Conservation (phyloP, 1,140 invertebrate species). For the Forficula auricularia region DNA sequence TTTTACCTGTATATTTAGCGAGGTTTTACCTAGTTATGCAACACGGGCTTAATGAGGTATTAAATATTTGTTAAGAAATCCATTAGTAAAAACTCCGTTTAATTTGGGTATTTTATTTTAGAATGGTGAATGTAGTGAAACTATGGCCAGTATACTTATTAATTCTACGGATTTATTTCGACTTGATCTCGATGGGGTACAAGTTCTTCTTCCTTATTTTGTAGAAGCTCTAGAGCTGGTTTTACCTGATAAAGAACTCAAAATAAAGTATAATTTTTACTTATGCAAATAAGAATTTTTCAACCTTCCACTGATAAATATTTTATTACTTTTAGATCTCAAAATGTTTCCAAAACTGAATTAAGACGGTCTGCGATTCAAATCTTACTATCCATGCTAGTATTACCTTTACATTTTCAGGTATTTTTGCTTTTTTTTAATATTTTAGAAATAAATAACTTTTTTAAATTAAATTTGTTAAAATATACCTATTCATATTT, state of each 20-base stretch:
- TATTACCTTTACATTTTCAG: constrained; percentile 79
- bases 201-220: constrained; percentile 75
- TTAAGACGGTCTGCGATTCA: constrained; percentile 78
- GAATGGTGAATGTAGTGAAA: constrained; percentile 45
- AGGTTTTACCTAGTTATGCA: constrained; percentile 84
- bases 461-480: constrained; percentile 1
- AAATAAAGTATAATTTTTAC: constrained; percentile 22
- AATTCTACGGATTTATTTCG: constrained; percentile 68
- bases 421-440: too few relatives aligned
- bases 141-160: constrained; percentile 57
- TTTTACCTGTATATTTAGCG: constrained; percentile 83
- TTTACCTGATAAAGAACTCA: constrained; percentile 54
- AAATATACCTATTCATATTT: too few relatives aligned
- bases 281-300: constrained; percentile 37
- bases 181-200: constrained; percentile 81
- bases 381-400: constrained; percentile 70
- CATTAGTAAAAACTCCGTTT: too few relatives aligned
- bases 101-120: constrained; percentile 16
- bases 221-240: constrained; percentile 78
- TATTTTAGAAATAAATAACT: constrained; percentile 5
- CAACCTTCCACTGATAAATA: constrained; percentile 2
- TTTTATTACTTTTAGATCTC: constrained; percentile 12
- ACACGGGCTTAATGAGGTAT: constrained; percentile 55
- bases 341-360: constrained; percentile 49
- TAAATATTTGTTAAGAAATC: too few relatives aligned